Evolutionary conservation across 2,113 vertebrate species (phyloP).

Genomic region (Riparia riparia): DNA sequence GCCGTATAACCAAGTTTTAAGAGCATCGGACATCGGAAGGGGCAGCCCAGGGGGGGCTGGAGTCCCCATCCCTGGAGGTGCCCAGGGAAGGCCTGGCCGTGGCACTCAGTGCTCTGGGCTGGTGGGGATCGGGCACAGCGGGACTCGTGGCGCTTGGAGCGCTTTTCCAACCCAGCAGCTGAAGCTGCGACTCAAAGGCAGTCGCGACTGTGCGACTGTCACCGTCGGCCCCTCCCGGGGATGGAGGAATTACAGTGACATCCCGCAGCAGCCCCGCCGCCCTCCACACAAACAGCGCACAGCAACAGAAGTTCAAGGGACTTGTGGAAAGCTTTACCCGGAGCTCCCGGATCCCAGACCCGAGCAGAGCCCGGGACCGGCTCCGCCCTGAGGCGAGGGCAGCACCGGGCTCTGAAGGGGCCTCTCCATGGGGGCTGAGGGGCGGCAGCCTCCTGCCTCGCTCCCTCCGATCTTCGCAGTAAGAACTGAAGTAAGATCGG

Average conservation of each 20-base stretch:
- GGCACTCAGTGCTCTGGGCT: background rate
- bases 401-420: background rate
- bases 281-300: background rate
- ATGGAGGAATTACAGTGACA: background rate
- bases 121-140: background rate
- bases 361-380: background rate
- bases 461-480: too few relatives aligned
- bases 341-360: background rate
- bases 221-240: background rate
- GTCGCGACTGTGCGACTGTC: background rate
- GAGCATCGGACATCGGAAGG: rapidly evolving
- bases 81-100: background rate
- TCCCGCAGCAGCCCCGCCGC: background rate
- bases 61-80: too few relatives aligned
- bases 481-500: too few relatives aligned
- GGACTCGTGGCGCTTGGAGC: background rate
- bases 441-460: background rate
- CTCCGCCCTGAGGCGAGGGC: background rate
- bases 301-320: background rate
- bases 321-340: background rate
- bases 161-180: background rate
- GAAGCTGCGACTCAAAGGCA: background rate
- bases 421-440: background rate
- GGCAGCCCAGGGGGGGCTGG: rapidly evolving
- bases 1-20: background rate